Evolutionary conservation across 2,888 invertebrate species (phyloP).

Genomic region (Lymantria monacha): DNA sequence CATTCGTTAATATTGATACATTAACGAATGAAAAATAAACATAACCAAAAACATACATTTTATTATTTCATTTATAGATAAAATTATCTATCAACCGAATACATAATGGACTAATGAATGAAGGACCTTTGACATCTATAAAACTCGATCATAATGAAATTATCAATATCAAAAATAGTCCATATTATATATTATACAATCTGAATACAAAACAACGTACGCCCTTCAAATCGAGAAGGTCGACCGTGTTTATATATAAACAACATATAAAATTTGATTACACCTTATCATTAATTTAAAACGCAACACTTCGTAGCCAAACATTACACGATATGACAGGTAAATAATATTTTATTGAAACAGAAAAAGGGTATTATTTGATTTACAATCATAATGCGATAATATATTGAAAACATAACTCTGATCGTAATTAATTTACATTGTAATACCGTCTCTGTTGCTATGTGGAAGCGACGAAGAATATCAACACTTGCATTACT

Average conservation of each 20-base stretch:
- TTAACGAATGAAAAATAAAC: too few species aligned
- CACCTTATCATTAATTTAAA: constrained; percentile 23
- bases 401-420: background rate
- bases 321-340: constrained; percentile 2
- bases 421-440: background rate
- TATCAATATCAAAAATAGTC: constrained; percentile 9
- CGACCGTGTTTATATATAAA: constrained; percentile 37
- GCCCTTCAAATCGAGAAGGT: constrained; percentile 51
- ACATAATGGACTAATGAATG: too few species aligned
- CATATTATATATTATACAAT: constrained; percentile 16
- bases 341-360: constrained; percentile 6
- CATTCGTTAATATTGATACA: too few species aligned
- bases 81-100: too few species aligned
- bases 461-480: too few species aligned
- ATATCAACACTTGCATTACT: too few species aligned
- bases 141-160: background rate
- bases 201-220: constrained; percentile 18
- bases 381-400: too few species aligned
- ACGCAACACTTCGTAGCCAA: constrained; percentile 9
- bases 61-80: too few species aligned
- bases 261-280: constrained; percentile 31
- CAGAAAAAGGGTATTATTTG: background rate
- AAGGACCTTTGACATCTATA: too few species aligned
- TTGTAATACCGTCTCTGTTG: background rate
- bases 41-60: too few species aligned